A percentile compares a stretch with the other conserved stretches of the same genome.
Conservation (phyloP, 2,888 invertebrate genomes). For the Hydrotaea cyrtoneurina region DNA sequence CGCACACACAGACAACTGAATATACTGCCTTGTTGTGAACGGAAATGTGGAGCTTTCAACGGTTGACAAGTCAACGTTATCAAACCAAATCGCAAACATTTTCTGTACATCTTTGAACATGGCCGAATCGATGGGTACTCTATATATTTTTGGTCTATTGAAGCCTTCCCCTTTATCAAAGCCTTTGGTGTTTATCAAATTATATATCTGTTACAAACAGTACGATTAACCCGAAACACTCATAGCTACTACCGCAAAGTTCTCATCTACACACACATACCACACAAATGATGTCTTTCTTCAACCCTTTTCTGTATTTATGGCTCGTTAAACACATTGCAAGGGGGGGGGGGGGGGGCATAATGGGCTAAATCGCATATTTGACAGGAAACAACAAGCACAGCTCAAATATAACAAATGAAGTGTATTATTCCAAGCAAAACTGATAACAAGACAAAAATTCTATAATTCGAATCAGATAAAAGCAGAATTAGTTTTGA, state of each 20-base stretch:
- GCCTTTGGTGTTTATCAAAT: too few species aligned
- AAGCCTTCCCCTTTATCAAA: too few species aligned
- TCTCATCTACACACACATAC: background rate
- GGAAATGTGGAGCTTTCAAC: too few species aligned
- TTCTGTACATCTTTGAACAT: too few species aligned
- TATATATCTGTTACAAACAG: background rate
- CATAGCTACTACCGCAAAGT: too few species aligned
- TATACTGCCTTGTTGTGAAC: too few species aligned
- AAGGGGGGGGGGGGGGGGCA: too few species aligned
- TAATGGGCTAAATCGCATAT: background rate
- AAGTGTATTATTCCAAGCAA: slow-evolving; percentile 12
- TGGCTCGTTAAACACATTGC: slow-evolving; percentile 40
- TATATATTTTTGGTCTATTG: too few species aligned
- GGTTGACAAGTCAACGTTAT: too few species aligned
- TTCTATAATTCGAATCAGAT: background rate
- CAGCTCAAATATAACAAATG: background rate
- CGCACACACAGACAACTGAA: too few species aligned
- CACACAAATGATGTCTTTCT: slow-evolving; percentile 14
- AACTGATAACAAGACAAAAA: background rate
- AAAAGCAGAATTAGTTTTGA: background rate
- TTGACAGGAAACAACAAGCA: background rate
- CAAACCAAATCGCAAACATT: too few species aligned
- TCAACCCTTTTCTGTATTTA: slow-evolving; percentile 28
- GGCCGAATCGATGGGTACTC: too few species aligned
- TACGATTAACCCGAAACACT: background rate